phyloP scores from a whole-genome alignment of 1,140 invertebrate species.

The Drosophila ironensis region DNA sequence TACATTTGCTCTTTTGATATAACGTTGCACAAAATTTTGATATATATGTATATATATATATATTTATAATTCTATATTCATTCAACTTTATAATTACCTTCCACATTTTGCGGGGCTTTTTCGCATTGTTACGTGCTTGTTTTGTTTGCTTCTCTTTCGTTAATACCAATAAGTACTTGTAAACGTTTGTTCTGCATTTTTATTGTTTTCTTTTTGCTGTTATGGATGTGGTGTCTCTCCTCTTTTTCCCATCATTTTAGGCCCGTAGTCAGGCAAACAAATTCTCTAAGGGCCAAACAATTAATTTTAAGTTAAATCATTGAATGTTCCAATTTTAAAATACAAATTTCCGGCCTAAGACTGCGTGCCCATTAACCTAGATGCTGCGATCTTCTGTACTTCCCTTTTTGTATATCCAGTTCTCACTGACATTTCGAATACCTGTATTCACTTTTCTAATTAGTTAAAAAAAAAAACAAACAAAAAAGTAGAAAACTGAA shows the following conservation, averaged over 20 bases:
- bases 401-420: neutral
- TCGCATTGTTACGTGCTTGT: too few species aligned
- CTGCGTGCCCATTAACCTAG: neutral
- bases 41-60: conserved; percentile 42
- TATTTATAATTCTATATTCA: conserved; percentile 41
- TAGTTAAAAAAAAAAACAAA: too few species aligned
- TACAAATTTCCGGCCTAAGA: neutral
- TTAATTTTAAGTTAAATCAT: too few species aligned
- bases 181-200: neutral
- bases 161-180: conserved; percentile 54
- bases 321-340: too few species aligned
- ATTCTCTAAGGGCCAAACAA: too few species aligned
- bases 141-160: conserved; percentile 1
- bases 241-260: conserved; percentile 2
- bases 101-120: conserved; percentile 11
- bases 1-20: conserved; percentile 66
- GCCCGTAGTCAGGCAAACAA: neutral
- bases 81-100: conserved; percentile 61
- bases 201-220: neutral
- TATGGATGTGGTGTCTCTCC: conserved; percentile 10
- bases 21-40: conserved; percentile 76
- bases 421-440: neutral
- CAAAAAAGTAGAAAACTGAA: neutral
- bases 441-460: too few species aligned
- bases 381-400: too few species aligned